Conservation (phyloP, 1,140 invertebrate genomes). For the Drosophila kikkawai region DNA sequence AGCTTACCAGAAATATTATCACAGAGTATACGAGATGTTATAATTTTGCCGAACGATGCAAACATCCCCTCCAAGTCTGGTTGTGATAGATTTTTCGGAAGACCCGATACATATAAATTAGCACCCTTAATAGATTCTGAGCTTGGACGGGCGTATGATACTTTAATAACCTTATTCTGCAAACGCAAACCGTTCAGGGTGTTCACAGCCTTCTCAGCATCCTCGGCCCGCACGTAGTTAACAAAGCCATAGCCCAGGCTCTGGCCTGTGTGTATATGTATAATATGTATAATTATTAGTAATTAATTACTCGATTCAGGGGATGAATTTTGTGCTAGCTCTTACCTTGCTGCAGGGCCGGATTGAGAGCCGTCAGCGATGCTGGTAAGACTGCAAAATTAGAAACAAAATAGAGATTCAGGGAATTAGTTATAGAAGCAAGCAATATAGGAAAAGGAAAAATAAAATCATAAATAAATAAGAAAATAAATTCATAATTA, state of each 20-base stretch:
- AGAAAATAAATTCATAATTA: too few species aligned
- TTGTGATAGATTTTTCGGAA: constrained; percentile 94
- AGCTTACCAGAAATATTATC: constrained; percentile 91
- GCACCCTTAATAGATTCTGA: constrained; percentile 96
- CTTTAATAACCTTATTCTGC: constrained; percentile 97
- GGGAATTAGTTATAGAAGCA: neutral
- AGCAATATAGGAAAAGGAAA: neutral
- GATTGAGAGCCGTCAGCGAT: constrained; percentile 83
- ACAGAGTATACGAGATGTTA: constrained; percentile 94
- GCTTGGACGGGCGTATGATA: constrained; percentile 94
- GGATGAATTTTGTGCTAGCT: neutral
- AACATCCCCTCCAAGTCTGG: constrained; percentile 94
- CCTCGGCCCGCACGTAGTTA: constrained; percentile 93
- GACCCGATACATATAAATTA: constrained; percentile 94
- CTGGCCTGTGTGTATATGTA: constrained; percentile 87
- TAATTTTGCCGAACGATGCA: constrained; percentile 92
- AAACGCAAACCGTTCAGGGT: constrained; percentile 93
- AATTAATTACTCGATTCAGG: neutral
- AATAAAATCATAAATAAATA: neutral
- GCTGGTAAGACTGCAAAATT: constrained; percentile 78
- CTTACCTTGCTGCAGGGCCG: constrained; percentile 83
- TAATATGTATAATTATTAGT: neutral
- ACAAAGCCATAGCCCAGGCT: constrained; percentile 96
- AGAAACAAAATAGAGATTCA: neutral
- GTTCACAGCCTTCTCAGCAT: constrained; percentile 94